Conservation (phyloP, 30 jellyfish, hydroid and myxozoan species). For the Mastigias papua region DNA sequence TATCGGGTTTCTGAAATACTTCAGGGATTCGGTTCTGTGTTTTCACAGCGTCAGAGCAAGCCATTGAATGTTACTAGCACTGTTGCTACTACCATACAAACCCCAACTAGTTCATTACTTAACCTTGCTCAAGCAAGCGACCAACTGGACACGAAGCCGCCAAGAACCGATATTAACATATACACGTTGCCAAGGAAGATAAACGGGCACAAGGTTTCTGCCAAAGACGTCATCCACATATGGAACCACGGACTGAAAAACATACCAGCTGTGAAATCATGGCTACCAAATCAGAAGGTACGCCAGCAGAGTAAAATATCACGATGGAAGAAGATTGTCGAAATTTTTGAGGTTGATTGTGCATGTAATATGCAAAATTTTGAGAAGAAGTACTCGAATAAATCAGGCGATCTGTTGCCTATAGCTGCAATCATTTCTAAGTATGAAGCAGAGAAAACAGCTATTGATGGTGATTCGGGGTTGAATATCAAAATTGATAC, state of each 20-base stretch:
- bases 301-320: conserved; percentile 96
- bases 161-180: conserved; percentile 15
- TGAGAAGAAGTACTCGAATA: conserved; percentile 75
- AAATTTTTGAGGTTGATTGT: conserved; percentile 81
- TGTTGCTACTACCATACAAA: conserved; percentile 28
- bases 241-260: conserved; percentile 87
- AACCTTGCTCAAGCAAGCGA: background rate
- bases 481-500: conserved; percentile 29
- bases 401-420: conserved; percentile 80
- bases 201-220: conserved; percentile 90
- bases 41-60: conserved; percentile 20
- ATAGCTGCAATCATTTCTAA: conserved; percentile 91
- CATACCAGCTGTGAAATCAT: conserved; percentile 83
- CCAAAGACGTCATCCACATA: conserved; percentile 85
- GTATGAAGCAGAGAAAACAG: conserved; percentile 75
- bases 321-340: conserved; percentile 94
- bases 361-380: conserved; percentile 71
- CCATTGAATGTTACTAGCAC: conserved; percentile 1
- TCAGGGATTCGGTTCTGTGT: conserved; percentile 51
- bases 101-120: conserved; percentile 1
- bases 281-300: conserved; percentile 92
- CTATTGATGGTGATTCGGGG: conserved; percentile 46
- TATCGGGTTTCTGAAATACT: conserved; percentile 83
- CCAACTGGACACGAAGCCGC: conserved; percentile 49
- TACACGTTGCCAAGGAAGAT: conserved; percentile 88